A percentile compares a stretch with the other conserved stretches of the same genome.
phyloP scores from a whole-genome alignment of 2,797 vertebrate genomes.

The Tapirus indicus region DNA sequence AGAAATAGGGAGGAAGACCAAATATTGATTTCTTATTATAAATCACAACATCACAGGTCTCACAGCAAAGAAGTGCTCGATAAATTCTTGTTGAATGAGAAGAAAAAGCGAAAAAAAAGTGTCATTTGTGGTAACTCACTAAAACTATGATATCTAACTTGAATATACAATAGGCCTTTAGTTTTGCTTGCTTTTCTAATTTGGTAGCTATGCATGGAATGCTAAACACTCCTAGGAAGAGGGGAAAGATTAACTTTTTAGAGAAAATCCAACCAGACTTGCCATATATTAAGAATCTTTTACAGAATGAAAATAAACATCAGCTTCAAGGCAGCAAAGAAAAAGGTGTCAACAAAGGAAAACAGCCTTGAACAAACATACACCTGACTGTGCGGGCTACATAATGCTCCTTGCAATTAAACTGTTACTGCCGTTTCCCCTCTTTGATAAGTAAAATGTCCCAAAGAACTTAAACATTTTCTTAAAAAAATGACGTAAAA shows the following conservation, averaged over 20 bases:
- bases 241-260: constrained; percentile 36
- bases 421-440: background rate
- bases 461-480: background rate
- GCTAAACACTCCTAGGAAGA: background rate
- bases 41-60: background rate
- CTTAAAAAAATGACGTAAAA: background rate
- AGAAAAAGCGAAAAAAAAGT: background rate
- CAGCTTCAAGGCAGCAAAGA: background rate
- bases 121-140: constrained; percentile 2
- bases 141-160: constrained; percentile 9
- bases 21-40: background rate
- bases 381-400: background rate
- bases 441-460: background rate
- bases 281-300: constrained; percentile 27
- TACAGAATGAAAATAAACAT: constrained; percentile 36
- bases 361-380: background rate
- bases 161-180: constrained; percentile 3
- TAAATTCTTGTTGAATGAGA: constrained; percentile 49
- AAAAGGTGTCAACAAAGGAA: background rate
- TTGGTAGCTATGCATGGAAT: constrained; percentile 71
- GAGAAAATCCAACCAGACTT: constrained; percentile 7
- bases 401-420: background rate
- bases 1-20: background rate
- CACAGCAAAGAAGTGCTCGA: background rate
- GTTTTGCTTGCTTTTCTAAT: constrained; percentile 64